Conservation (phyloP, 2,888 invertebrate species). For the Dynastes grantii region DNA sequence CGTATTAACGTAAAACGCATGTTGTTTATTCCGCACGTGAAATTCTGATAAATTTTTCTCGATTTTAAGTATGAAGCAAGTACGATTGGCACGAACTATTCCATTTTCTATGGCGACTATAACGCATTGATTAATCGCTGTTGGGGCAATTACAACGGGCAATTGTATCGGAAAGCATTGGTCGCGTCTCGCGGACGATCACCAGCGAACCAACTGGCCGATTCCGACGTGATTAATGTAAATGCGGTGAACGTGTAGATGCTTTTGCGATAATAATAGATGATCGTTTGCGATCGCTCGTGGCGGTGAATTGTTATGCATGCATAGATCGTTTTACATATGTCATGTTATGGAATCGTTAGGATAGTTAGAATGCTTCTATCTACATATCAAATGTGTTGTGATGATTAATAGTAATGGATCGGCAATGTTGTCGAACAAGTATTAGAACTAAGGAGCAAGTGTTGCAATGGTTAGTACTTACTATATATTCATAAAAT, state of each 20-base stretch:
- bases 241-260: constrained; percentile 4
- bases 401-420: neutral
- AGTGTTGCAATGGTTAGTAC: no score
- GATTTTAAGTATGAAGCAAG: neutral
- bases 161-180: neutral
- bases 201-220: neutral
- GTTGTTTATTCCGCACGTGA: neutral
- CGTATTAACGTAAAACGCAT: neutral
- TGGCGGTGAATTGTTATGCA: neutral
- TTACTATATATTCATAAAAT: no score
- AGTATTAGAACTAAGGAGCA: no score
- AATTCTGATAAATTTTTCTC: neutral
- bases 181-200: neutral
- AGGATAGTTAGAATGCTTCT: neutral
- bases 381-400: neutral
- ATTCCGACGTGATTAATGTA: neutral
- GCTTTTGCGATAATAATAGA: neutral
- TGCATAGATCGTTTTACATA: neutral
- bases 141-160: neutral
- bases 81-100: neutral
- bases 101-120: neutral
- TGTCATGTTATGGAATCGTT: neutral
- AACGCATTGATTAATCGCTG: neutral
- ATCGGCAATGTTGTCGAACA: neutral
- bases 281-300: constrained; percentile 6